Evolutionary conservation across 1,140 invertebrate species (phyloP).

Genomic region (Bombus difficillimus): DNA sequence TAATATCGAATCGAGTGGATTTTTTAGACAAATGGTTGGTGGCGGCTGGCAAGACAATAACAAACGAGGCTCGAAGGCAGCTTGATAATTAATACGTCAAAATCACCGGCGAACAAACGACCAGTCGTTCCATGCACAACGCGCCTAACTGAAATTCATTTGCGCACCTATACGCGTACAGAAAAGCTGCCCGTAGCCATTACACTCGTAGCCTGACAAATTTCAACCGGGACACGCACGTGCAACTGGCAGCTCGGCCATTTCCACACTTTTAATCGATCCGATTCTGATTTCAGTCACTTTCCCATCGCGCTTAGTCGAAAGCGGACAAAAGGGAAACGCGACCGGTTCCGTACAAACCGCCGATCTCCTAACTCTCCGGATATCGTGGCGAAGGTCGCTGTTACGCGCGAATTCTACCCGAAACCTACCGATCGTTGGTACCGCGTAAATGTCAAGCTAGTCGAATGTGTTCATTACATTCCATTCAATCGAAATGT

Average conservation of each 20-base stretch:
- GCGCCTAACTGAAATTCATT: slow-evolving; percentile 39
- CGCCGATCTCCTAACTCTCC: too few species aligned
- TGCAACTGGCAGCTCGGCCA: slow-evolving; percentile 50
- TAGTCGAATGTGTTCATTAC: too few species aligned
- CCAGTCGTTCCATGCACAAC: slow-evolving; percentile 15
- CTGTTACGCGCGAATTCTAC: too few species aligned
- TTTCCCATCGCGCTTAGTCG: background rate
- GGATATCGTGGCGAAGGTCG: too few species aligned
- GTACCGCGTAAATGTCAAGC: too few species aligned
- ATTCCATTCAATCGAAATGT: too few species aligned
- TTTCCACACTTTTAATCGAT: slow-evolving; percentile 34
- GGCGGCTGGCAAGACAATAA: background rate
- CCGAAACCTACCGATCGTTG: too few species aligned
- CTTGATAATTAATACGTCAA: slow-evolving; percentile 45
- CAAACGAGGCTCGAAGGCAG: slow-evolving; percentile 27
- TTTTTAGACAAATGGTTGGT: background rate
- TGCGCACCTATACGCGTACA: background rate
- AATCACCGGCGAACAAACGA: slow-evolving; percentile 44
- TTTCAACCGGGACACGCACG: slow-evolving; percentile 34
- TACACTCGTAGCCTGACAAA: slow-evolving; percentile 48
- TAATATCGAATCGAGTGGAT: background rate
- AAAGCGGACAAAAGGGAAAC: background rate
- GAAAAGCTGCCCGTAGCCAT: background rate
- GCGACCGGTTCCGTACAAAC: fast-evolving
- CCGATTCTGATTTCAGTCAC: background rate